These are phyloP conservation scores for Pitangus sulphuratus DNA, from an alignment of 2,797 vertebrate genomes.

Conservation along the genomic window DNA sequence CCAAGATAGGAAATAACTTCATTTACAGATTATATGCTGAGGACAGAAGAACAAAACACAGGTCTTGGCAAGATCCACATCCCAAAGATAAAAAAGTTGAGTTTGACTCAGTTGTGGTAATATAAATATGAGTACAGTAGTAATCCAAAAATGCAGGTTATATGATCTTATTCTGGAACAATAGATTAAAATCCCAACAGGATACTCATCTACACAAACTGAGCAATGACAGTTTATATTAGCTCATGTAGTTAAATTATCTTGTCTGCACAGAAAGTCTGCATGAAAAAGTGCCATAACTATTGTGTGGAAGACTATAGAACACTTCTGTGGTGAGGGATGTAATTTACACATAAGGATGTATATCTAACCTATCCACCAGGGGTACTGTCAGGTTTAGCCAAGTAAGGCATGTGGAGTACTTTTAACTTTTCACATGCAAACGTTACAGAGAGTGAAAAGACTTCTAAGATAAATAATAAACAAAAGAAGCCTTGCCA, in stretches of 20 bases:
- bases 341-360: background rate
- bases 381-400: background rate
- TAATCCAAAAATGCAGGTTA: background rate
- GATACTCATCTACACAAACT: background rate
- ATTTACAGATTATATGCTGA: background rate
- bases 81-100: background rate
- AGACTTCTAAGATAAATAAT: background rate
- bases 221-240: background rate
- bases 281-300: background rate
- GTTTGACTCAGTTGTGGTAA: background rate
- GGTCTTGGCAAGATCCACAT: background rate
- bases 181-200: background rate
- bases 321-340: background rate
- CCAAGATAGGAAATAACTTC: fast-evolving
- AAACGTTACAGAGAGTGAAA: background rate
- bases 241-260: background rate
- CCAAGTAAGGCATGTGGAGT: background rate
- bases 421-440: background rate
- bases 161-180: background rate
- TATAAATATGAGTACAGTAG: background rate
- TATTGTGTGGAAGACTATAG: background rate
- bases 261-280: background rate
- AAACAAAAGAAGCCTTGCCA: background rate
- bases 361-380: background rate
- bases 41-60: background rate